Evolutionary conservation across 2,113 vertebrate species (phyloP), one percentile per base, ranked within the genome.

Genomic region (Macaca nemestrina): DNA sequence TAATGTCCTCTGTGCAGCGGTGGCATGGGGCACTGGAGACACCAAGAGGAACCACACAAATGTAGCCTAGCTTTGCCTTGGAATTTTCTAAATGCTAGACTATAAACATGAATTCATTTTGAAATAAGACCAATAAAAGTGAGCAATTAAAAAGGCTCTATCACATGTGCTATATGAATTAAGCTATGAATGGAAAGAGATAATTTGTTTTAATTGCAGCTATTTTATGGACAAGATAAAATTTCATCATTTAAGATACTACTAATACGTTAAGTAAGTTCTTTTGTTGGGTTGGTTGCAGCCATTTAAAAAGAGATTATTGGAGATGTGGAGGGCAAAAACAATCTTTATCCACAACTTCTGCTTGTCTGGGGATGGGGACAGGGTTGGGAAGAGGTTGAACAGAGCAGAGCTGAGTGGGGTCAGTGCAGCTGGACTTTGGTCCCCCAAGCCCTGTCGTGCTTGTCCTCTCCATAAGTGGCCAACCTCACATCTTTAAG

Each of bases 171-270:
- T 55, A 10, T 96, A 20, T 68, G 48, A 97, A 90, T 95, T 64
- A 96, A 87, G 50, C 88, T 84, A 20, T 81, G 95, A 90, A 79
- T 75, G 70, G 38, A 88, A 88, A 90, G 85, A 94, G 48, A 78
- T 84, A 75, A 96, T 87, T 92, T 95, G 88, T 80, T 96, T 96
- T 96, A 94, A 98, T 92, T 95, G 88, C 13, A 94, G 76, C 64
- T 90, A 55, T 95, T 95, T 90, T 40, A 22, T 27, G 50, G 80
- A 91, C 22, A 79, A 96, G 79, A 96, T 92, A 78, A 96, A 97
- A 93, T 93, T 59, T 14, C 79, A 93, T 68, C 57, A 85, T 94
- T 95, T 90, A 90, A 96, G 88, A 90, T 94, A 80, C 30, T 75
- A 10, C 82, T 88, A 95, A 82, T 76, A 73, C 9, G 52, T 79